Conservation (phyloP, 37 sponge, comb jelly and placozoan genomes). For the Hormiphora californensis region DNA sequence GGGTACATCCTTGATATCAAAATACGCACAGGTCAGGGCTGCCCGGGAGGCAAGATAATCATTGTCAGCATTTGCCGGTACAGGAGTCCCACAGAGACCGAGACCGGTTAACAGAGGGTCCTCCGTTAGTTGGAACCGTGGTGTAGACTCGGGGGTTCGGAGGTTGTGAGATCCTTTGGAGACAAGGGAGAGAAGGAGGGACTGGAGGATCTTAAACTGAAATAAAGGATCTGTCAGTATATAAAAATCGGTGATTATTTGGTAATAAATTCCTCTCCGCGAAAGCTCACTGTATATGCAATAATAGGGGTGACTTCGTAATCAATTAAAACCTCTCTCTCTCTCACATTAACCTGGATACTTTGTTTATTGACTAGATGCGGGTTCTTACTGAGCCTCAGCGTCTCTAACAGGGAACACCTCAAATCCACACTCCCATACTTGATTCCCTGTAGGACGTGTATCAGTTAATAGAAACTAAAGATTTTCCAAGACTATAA, state of each 20-base stretch:
- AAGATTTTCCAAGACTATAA: too few relatives aligned
- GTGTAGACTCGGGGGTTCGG: too few relatives aligned
- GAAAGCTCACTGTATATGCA: too few relatives aligned
- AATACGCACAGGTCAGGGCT: constrained; percentile 19
- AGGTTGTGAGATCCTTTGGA: neutral
- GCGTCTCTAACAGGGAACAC: constrained; percentile 6
- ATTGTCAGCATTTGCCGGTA: neutral
- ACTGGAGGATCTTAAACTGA: constrained; percentile 20
- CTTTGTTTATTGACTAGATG: constrained; percentile 12
- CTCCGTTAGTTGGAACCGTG: too few relatives aligned
- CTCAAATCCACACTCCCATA: constrained; percentile 24
- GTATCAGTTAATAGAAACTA: too few relatives aligned
- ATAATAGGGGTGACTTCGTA: too few relatives aligned
- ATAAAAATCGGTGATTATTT: too few relatives aligned
- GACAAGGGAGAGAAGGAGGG: neutral
- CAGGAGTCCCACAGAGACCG: neutral
- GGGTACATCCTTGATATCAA: neutral
- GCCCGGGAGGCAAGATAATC: neutral
- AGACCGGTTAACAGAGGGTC: neutral
- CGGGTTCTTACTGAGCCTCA: neutral
- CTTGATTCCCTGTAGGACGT: constrained; percentile 26
- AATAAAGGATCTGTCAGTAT: too few relatives aligned
- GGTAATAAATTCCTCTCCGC: too few relatives aligned
- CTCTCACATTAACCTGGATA: too few relatives aligned
- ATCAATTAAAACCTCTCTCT: too few relatives aligned